Percentiles rank a stretch among this genome's conserved stretches.
phyloP scores from a whole-genome alignment of 23 tunicate genomes.

The Diplosoma virens region DNA sequence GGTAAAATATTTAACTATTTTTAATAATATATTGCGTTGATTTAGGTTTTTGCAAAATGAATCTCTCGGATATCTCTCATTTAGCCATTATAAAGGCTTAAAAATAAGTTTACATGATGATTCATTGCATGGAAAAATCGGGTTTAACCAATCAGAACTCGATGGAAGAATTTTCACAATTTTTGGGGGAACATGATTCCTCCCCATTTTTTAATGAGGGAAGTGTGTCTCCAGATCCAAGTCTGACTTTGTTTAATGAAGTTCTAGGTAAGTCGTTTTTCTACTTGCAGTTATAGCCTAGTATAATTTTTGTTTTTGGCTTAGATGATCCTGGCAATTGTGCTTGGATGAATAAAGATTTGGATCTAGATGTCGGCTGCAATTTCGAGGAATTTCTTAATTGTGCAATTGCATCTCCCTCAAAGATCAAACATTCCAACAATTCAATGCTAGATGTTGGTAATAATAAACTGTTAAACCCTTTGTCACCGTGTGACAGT shows the following conservation, averaged over 20 bases:
- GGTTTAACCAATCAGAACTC: conserved; percentile 36
- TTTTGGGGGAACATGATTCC: conserved; percentile 34
- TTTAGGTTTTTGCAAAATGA: conserved; percentile 62
- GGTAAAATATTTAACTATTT: too few relatives aligned
- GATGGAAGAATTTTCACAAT: conserved; percentile 37
- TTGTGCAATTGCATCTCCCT: too few relatives aligned
- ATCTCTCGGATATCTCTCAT: background rate
- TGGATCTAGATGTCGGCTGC: background rate
- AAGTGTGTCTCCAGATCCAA: background rate
- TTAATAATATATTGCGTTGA: too few relatives aligned
- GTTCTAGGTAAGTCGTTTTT: too few relatives aligned
- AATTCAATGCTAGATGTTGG: too few relatives aligned
- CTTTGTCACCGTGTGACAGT: conserved; percentile 46
- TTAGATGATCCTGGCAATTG: background rate
- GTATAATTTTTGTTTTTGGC: background rate
- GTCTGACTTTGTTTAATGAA: background rate
- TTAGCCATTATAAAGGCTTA: conserved; percentile 60
- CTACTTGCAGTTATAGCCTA: background rate
- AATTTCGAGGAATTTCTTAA: too few relatives aligned
- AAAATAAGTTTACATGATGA: background rate
- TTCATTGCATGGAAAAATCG: conserved; percentile 32
- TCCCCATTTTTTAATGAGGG: background rate
- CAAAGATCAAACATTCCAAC: too few relatives aligned
- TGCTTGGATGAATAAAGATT: background rate
- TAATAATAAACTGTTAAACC: background rate